Percentiles rank a stretch among this genome's conserved stretches.
These are phyloP conservation scores for Pachliopta kotzebuea DNA, from an alignment of 2,888 invertebrate species.

Conservation along the genomic window DNA sequence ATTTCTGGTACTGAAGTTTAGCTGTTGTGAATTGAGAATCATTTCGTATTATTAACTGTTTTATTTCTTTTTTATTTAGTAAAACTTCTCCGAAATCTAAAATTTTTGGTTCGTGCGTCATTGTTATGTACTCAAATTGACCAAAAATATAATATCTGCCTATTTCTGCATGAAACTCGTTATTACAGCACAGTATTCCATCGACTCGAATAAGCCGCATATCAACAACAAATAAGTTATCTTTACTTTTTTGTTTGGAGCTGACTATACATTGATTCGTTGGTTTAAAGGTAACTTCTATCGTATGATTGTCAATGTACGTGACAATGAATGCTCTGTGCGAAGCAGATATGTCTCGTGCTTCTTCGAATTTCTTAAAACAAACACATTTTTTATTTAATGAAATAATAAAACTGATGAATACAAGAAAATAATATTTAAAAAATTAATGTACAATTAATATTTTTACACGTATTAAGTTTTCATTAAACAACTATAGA, in stretches of 20 bases:
- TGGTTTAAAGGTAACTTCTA: constrained; percentile 61
- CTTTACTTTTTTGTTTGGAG: constrained; percentile 48
- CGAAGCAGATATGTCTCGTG: constrained; percentile 66
- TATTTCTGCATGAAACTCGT: constrained; percentile 66
- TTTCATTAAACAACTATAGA: background rate
- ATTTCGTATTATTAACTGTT: constrained; percentile 66
- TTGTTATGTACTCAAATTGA: constrained; percentile 69
- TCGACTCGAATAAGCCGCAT: constrained; percentile 63
- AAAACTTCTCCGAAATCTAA: constrained; percentile 68
- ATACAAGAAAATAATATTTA: background rate
- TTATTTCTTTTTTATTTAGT: constrained; percentile 54
- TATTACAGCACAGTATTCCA: constrained; percentile 57
- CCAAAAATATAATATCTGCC: constrained; percentile 80
- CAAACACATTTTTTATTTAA: constrained; percentile 1
- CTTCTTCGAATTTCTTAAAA: constrained; percentile 63
- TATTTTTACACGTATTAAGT: background rate
- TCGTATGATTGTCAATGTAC: constrained; percentile 43
- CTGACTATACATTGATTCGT: constrained; percentile 64
- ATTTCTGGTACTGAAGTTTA: constrained; percentile 59
- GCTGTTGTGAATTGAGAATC: constrained; percentile 60
- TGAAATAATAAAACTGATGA: background rate
- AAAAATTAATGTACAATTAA: background rate
- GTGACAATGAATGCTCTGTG: constrained; percentile 61
- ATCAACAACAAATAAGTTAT: constrained; percentile 65
- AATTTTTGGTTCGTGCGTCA: constrained; percentile 68